Base-by-base conservation (phyloP, 2,797 vertebrate genomes). In the Sardinella longiceps region DNA sequence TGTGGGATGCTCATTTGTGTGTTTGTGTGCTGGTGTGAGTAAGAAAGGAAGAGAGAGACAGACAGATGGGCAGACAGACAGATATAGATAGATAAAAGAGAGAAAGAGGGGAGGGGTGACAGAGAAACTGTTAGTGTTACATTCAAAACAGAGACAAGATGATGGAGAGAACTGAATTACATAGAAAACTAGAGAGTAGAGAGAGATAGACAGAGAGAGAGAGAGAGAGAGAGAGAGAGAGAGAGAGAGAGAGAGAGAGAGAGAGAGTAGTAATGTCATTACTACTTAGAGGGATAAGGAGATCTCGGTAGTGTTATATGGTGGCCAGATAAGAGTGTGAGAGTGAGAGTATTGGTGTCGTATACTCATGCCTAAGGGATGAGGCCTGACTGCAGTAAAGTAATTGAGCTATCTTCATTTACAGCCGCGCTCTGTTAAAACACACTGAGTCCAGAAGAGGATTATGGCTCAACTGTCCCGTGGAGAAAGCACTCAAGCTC, bases 391-490 rank as follows among this genome's bases (percentile, higher is more conserved):
- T 77, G 37, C 70, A 77, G 70, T 43, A 77, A 43, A 77, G 70
- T 77, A 77, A 77, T 77, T 77, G 70, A 77, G 70, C 37, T 39
- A 77, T 77, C 70, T 77, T 77, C 70, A 77, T 77, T 77, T 77
- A 77, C 33, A 39, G 70, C 15, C 70, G 37, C n/a, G 30, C 63
- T 33, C 63, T 18, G 63, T 30, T 70, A 70, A 70, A 70, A 70
- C 63, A 77, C 33, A 43, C 18, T 18, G 70, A 10, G 70, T 43
- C 70, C 70, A 43, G 37, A 23, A 77, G 70, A 43, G 70, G 70
- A 77, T 77, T 77, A 77, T 1, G 37, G 70, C 70, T 77, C 70
- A 77, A 77, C 70, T 43, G 70, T 77, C 70, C 70, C 6, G 70
- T 43, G 33, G 70, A 77, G 70, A 77, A 43, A 77, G 70, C 70